Evolutionary conservation across 1,140 invertebrate genomes (phyloP).

Genomic region (Diuraphis noxia): DNA sequence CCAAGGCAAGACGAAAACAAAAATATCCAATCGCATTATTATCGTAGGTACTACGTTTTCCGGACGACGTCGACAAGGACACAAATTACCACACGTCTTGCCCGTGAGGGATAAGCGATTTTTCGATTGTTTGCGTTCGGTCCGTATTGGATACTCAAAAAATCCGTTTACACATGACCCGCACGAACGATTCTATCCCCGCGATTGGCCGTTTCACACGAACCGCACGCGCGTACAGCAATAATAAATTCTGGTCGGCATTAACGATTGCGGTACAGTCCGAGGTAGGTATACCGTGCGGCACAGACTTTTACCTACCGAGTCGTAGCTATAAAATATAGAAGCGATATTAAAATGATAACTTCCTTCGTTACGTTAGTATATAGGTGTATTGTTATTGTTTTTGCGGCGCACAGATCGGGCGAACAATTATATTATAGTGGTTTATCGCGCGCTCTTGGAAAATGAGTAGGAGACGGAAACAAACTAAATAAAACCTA

Average conservation of each 20-base stretch:
- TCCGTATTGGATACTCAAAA: neutral
- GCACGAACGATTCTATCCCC: neutral
- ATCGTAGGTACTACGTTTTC: too few relatives aligned
- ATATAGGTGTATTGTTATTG: neutral
- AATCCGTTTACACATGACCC: neutral
- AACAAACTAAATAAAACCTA: neutral
- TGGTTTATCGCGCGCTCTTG: neutral
- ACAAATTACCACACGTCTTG: neutral
- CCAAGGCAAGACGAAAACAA: too few relatives aligned
- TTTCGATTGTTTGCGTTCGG: neutral
- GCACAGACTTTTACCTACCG: neutral
- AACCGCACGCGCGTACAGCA: neutral
- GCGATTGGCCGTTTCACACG: neutral
- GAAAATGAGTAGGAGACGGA: too few relatives aligned
- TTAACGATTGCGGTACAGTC: neutral
- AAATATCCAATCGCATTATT: too few relatives aligned
- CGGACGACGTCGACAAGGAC: neutral
- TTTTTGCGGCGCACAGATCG: neutral
- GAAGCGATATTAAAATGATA: too few relatives aligned
- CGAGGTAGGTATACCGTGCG: too few relatives aligned
- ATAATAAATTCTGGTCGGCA: neutral
- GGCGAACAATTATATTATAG: neutral
- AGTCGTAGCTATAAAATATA: neutral
- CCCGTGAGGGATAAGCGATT: neutral
- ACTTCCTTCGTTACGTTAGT: neutral